These are phyloP conservation scores for Cephonodes hylas DNA, from an alignment of 2,888 invertebrate species.

Conservation along the genomic window DNA sequence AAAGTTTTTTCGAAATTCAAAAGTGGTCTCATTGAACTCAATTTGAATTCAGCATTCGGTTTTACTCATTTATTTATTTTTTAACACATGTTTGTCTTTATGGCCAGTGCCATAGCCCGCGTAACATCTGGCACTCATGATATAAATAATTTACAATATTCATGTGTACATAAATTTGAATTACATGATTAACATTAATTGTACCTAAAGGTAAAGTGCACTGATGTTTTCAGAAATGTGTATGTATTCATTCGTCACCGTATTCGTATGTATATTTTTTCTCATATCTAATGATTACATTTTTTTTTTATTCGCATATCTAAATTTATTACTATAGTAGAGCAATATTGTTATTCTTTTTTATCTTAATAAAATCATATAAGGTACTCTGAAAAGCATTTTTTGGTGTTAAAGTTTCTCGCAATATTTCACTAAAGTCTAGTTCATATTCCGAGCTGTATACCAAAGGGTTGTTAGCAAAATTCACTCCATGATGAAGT, in stretches of 20 bases:
- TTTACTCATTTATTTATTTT: neutral
- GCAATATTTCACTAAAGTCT: neutral
- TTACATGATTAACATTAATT: neutral
- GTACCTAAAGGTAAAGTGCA: neutral
- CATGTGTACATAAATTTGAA: neutral
- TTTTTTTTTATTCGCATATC: no score
- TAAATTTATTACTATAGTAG: no score
- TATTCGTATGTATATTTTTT: no score
- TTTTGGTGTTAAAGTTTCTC: no score
- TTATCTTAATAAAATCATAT: no score
- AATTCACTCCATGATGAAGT: neutral
- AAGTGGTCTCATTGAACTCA: neutral
- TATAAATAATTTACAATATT: neutral
- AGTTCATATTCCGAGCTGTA: neutral
- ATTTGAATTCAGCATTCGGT: neutral
- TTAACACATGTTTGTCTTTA: neutral
- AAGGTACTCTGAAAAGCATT: no score
- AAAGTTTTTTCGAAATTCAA: neutral
- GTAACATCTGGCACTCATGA: neutral
- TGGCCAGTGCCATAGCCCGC: neutral
- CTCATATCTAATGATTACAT: no score
- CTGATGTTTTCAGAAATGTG: neutral
- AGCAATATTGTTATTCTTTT: no score
- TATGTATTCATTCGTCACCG: no score
- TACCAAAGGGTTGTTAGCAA: neutral